Evolutionary conservation across 2,888 invertebrate genomes (phyloP), one percentile per base, ranked within the genome.

Genomic region (Metallyticus violacea): DNA sequence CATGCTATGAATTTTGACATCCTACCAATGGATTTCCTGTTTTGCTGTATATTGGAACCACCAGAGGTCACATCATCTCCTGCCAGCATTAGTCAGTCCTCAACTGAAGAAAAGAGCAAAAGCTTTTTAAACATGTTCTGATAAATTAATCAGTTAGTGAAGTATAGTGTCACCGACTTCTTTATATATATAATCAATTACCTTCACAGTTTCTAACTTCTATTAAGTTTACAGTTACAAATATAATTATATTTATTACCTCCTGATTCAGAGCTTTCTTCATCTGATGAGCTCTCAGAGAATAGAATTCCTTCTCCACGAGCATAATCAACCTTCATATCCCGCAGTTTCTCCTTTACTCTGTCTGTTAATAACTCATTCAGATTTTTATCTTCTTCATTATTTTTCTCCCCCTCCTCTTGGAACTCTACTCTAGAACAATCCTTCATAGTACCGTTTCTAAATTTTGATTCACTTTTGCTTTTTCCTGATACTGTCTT

Each of bases 281-380:
- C 97, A 89, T 96, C 96, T 0, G 97, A 97, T 0, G 97, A 97
- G 90, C 97, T 97, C 89, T 96, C 97, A 0, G 95, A 95, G 81
- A 94, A 89, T 9, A 96, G 90, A 2, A 93, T 89, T 91, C 94
- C 95, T 93, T 96, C 96, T 26, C 97, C 97, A 90, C 97, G 94
- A 22, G 97, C 97, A 93, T 97, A 97, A 92, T 97, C 97, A 85
- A 97, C 92, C n/a, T 94, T 94, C 85, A 96, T 92, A 92, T 97
- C 94, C 87, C 94, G 92, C 76, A 97, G 91, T 89, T 95, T 95
- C 81, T 94, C 92, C 89, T 95, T 95, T 1, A 96, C 91, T 88
- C 93, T 93, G 28, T 92, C 92, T 6, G 95, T 92, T 27, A 96
- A 90, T 85, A 92, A 92, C 80, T 91, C 91, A 9, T 77, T 27